phyloP scores from a whole-genome alignment of 1,140 invertebrate genomes.

The Whitmania pigra region DNA sequence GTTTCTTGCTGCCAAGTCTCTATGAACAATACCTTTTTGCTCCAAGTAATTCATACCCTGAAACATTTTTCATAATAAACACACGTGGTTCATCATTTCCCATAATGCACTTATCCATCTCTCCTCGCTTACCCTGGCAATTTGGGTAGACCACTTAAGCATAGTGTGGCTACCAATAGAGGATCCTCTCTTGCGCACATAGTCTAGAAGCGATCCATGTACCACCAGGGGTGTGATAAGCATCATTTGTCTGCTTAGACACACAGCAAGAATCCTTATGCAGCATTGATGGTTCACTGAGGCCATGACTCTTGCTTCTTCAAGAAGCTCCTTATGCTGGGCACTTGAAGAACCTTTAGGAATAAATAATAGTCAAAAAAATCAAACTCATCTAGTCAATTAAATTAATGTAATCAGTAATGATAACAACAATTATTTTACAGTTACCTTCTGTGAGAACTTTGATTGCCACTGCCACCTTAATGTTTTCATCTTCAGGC shows the following conservation, averaged over 20 bases:
- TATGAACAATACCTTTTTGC: conserved; percentile 82
- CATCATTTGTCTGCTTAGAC: conserved; percentile 93
- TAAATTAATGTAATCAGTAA: too few species aligned
- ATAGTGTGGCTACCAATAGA: conserved; percentile 71
- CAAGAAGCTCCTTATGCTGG: conserved; percentile 73
- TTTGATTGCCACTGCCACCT: conserved; percentile 96
- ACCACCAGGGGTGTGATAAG: conserved; percentile 94
- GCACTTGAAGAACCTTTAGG: conserved; percentile 60
- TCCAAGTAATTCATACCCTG: conserved; percentile 89
- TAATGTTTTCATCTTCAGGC: conserved; percentile 81
- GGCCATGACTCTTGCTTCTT: conserved; percentile 96
- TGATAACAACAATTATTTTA: too few species aligned
- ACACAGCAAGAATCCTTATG: conserved; percentile 82
- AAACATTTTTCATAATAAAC: too few species aligned
- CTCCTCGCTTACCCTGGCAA: conserved; percentile 57
- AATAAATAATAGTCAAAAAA: background rate
- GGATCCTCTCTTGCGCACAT: conserved; percentile 78
- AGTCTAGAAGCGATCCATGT: conserved; percentile 83
- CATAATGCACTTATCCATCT: background rate
- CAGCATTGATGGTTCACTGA: conserved; percentile 90
- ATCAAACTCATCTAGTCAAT: too few species aligned
- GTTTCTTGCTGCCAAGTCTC: conserved; percentile 89
- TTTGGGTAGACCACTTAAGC: conserved; percentile 94
- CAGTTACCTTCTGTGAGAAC: conserved; percentile 57
- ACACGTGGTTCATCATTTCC: too few species aligned